Evolutionary conservation across 1,140 invertebrate genomes (phyloP).

Genomic region (Drosophila subobscura): DNA sequence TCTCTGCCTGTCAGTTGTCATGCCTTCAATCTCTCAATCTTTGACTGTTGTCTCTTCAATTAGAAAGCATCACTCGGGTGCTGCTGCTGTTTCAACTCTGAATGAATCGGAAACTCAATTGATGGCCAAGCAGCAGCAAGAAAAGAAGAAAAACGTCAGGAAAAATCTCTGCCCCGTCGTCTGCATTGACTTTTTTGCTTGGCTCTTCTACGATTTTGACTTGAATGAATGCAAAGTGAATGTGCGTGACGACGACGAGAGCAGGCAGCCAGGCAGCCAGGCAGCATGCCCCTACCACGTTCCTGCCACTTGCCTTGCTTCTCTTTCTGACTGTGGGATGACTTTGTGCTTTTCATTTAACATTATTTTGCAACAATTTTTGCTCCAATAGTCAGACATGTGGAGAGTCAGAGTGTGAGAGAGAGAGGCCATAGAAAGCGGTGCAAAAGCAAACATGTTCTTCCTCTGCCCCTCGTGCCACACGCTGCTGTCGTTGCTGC

Average conservation of each 20-base stretch:
- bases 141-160: slow-evolving; percentile 27
- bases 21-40: slow-evolving; percentile 3
- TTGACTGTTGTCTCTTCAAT: slow-evolving; percentile 21
- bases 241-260: slow-evolving; percentile 64
- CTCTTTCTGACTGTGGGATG: slow-evolving; percentile 39
- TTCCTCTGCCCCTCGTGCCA: no score
- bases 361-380: slow-evolving; percentile 78
- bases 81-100: slow-evolving; percentile 38
- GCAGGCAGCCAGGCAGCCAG: slow-evolving; percentile 7
- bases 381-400: slow-evolving; percentile 36
- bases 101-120: slow-evolving; percentile 63
- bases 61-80: slow-evolving; percentile 34
- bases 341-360: slow-evolving; percentile 81
- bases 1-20: no score
- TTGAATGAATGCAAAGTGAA: slow-evolving; percentile 77
- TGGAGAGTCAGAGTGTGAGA: slow-evolving; percentile 24
- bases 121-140: slow-evolving; percentile 41
- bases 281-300: not conserved
- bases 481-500: slow-evolving; percentile 2
- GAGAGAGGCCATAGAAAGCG: slow-evolving; percentile 62
- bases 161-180: slow-evolving; percentile 23
- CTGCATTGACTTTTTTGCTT: slow-evolving; percentile 25
- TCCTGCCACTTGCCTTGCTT: not conserved
- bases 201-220: slow-evolving; percentile 30
- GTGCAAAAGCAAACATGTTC: slow-evolving; percentile 58